These are phyloP conservation scores for Budorcas taxicolor DNA, from an alignment of 2,113 vertebrate species.

Conservation along the genomic window DNA sequence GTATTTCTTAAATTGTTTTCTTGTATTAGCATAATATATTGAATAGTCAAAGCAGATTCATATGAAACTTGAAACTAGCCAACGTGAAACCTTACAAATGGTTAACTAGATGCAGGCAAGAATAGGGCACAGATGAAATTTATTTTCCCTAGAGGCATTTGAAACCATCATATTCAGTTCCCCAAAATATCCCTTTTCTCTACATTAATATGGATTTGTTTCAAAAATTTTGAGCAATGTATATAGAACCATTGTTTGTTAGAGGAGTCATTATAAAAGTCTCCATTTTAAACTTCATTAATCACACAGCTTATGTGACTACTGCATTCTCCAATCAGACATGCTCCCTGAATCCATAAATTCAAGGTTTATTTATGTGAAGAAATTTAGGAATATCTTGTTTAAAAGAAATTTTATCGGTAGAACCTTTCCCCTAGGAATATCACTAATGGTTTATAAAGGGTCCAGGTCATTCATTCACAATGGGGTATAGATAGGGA, in stretches of 20 bases:
- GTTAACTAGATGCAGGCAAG: background rate
- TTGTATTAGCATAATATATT: background rate
- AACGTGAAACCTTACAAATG: background rate
- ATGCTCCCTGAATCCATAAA: background rate
- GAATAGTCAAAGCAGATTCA: background rate
- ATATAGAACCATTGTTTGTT: background rate
- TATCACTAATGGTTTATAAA: background rate
- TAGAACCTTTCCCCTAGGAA: background rate
- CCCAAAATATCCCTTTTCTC: background rate
- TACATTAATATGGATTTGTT: background rate
- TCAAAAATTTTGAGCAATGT: background rate
- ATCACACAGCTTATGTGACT: background rate
- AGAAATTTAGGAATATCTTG: background rate
- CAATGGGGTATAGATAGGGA: background rate
- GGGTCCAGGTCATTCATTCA: background rate
- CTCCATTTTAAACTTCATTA: background rate
- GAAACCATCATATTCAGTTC: background rate
- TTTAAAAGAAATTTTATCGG: background rate
- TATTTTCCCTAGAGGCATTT: background rate
- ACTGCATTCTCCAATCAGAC: background rate
- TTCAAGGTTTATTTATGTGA: background rate
- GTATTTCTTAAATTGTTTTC: background rate
- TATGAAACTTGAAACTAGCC: background rate
- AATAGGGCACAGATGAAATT: background rate
- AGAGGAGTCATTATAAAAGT: background rate